Conservation (phyloP, 1,140 invertebrate species). For the Brachystomella parvula region DNA sequence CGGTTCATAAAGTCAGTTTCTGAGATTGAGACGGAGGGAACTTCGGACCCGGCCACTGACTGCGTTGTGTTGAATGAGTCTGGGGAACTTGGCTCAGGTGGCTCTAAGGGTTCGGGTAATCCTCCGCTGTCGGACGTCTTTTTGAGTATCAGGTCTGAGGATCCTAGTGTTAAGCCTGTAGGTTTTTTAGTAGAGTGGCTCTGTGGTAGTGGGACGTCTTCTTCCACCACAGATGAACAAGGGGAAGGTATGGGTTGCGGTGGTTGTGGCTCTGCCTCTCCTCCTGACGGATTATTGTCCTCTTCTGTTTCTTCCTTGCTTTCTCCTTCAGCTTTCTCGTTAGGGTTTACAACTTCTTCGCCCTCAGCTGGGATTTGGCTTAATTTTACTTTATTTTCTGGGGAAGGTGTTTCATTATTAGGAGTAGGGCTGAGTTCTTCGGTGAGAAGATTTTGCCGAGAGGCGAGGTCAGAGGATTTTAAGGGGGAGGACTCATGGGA, state of each 20-base stretch:
- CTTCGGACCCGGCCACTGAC: constrained; percentile 36
- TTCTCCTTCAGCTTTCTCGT: not conserved
- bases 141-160: constrained; percentile 11
- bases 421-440: not conserved
- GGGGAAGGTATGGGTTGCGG: constrained; percentile 3
- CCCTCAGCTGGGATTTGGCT: not conserved
- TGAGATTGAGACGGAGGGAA: constrained; percentile 28
- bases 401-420: not conserved
- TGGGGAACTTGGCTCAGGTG: constrained; percentile 30
- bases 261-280: not conserved
- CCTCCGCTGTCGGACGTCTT: constrained; percentile 5
- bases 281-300: not conserved
- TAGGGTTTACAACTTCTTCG: constrained; percentile 4
- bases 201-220: not conserved
- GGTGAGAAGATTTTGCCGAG: not conserved
- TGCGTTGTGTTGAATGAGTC: constrained; percentile 38
- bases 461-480: not conserved
- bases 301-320: not conserved
- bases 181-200: constrained; percentile 14
- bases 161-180: constrained; percentile 8
- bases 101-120: not conserved
- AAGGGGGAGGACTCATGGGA: not conserved
- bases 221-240: not conserved
- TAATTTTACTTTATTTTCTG: not conserved
- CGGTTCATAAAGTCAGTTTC: constrained; percentile 35